A percentile compares a stretch with the other conserved stretches of the same genome.
Evolutionary conservation across 2,797 vertebrate genomes (phyloP).

Genomic region (Amblyopsis hoosieri): DNA sequence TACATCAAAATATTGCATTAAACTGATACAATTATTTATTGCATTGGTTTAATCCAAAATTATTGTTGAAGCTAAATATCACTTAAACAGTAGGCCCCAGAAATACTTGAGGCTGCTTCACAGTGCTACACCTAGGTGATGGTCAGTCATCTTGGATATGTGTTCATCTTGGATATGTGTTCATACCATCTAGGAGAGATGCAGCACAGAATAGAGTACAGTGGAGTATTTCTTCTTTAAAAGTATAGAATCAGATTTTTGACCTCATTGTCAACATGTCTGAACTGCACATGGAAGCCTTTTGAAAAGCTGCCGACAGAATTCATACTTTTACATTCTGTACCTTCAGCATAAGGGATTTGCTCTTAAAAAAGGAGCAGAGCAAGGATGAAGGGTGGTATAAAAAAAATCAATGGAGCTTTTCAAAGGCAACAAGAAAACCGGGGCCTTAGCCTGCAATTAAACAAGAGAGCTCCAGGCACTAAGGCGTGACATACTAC

Average conservation of each 20-base stretch:
- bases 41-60: background rate
- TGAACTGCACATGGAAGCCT: conserved; percentile 60
- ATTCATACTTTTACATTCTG: conserved; percentile 66
- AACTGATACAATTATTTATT: conserved; percentile 3
- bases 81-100: no score
- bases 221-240: conserved; percentile 17
- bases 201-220: conserved; percentile 3
- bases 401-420: conserved; percentile 76
- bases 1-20: conserved; percentile 17
- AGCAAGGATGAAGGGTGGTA: conserved; percentile 66
- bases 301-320: conserved; percentile 62
- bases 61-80: no score
- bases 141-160: no score
- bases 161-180: conserved; percentile 12
- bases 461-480: conserved; percentile 69
- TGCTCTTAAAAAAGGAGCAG: conserved; percentile 63
- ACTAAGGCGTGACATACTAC: conserved; percentile 61
- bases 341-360: conserved; percentile 65
- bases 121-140: no score
- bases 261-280: conserved; percentile 47
- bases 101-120: no score
- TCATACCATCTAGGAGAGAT: conserved; percentile 8
- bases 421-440: conserved; percentile 78
- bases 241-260: conserved; percentile 19
- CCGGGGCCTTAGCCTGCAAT: conserved; percentile 70